phyloP scores from a whole-genome alignment of 2,113 vertebrate genomes.

The Phalacrocorax pelagicus region DNA sequence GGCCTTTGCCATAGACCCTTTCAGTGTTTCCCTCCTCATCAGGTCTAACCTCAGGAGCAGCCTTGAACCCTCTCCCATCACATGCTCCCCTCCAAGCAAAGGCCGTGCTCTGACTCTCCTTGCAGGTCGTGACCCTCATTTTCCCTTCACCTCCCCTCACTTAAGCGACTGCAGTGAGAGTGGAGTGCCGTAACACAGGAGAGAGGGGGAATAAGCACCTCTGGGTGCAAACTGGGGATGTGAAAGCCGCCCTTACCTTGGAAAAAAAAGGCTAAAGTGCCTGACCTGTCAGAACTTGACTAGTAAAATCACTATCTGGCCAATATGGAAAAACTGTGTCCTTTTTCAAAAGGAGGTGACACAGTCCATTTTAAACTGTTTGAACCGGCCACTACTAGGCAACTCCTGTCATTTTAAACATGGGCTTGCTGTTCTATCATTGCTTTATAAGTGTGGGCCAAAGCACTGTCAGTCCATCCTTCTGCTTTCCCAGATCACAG shows the following conservation, averaged over 20 bases:
- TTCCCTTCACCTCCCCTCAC: not conserved
- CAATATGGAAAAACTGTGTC: not conserved
- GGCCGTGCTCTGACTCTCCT: not conserved
- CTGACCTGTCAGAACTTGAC: not conserved
- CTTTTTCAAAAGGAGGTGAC: not conserved
- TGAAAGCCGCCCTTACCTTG: not conserved
- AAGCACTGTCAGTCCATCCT: not conserved
- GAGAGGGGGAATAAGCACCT: not conserved
- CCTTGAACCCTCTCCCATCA: not conserved
- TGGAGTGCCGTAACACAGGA: not conserved
- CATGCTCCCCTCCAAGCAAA: not conserved
- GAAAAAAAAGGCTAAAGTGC: not conserved
- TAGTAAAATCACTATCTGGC: not conserved
- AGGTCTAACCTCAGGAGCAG: not conserved
- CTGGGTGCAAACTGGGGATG: not conserved
- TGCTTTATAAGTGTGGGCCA: not conserved
- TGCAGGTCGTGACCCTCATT: not conserved
- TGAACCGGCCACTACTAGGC: not conserved
- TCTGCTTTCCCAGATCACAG: not conserved
- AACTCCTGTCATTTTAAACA: not conserved
- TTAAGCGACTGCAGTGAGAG: not conserved
- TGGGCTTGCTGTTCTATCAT: not conserved
- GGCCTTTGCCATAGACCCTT: not conserved
- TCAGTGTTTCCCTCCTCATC: not conserved
- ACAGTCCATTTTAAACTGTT: not conserved